A percentile compares a stretch with the other conserved stretches of the same genome.
Conservation (phyloP, 2,797 vertebrate genomes). For the Platyrinchus mystaceus region DNA sequence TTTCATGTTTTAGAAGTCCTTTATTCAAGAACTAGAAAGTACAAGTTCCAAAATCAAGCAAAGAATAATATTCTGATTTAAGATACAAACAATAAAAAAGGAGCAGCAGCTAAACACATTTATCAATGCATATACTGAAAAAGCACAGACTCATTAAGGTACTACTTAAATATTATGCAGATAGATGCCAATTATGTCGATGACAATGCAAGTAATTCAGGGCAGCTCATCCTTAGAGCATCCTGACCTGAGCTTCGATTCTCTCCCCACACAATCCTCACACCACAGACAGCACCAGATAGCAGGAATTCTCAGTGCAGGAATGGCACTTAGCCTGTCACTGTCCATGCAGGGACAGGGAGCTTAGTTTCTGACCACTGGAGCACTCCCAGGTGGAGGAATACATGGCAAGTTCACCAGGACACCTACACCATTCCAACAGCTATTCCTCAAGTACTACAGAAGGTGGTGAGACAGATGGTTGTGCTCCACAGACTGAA, state of each 20-base stretch:
- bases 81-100: background rate
- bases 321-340: background rate
- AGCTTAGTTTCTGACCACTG: background rate
- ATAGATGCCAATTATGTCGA: fast-evolving
- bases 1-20: background rate
- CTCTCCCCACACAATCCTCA: background rate
- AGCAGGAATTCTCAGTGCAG: background rate
- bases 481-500: fast-evolving
- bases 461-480: background rate
- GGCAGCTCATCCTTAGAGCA: background rate
- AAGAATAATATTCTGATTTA: background rate
- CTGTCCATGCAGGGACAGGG: fast-evolving
- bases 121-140: background rate
- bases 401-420: background rate
- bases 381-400: background rate
- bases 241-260: background rate
- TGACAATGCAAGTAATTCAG: background rate
- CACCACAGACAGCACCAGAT: background rate
- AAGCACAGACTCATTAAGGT: background rate
- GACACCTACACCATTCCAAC: background rate
- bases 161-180: background rate
- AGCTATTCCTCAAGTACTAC: background rate
- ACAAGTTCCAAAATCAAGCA: background rate
- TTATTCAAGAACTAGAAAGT: background rate
- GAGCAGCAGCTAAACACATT: background rate